phyloP scores from a whole-genome alignment of 2,113 vertebrate genomes.

The Psephotus haematonotus region DNA sequence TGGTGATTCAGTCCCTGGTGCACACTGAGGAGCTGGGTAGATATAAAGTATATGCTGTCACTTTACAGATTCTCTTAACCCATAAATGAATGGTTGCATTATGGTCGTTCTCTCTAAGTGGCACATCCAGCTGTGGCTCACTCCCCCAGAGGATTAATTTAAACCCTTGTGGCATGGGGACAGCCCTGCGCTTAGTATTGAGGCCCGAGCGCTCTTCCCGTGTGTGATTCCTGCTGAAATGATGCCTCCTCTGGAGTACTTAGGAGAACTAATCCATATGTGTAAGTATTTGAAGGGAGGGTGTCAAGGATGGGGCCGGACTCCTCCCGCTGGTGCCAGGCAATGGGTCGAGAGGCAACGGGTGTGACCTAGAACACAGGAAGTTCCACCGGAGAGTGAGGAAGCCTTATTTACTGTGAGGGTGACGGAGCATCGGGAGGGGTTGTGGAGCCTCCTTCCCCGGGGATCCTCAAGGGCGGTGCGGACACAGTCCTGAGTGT shows the following conservation, averaged over 20 bases:
- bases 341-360: not conserved
- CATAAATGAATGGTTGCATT: conserved; percentile 29
- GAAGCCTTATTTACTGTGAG: not conserved
- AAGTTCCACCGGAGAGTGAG: not conserved
- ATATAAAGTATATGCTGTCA: conserved; percentile 55
- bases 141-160: not conserved
- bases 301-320: not conserved
- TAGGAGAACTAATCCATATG: not conserved
- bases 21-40: not conserved
- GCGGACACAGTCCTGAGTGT: not conserved
- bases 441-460: not conserved
- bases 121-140: not conserved
- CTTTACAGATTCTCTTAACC: conserved; percentile 20
- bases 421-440: not conserved
- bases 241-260: not conserved
- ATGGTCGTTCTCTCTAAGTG: not conserved
- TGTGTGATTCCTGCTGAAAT: not conserved
- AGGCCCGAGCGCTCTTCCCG: rapidly evolving
- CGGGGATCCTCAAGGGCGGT: too few relatives aligned
- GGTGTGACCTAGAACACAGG: not conserved
- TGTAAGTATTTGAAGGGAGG: not conserved
- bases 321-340: not conserved
- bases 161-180: not conserved
- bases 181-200: rapidly evolving
- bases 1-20: conserved; percentile 49